phyloP scores from a whole-genome alignment of 2,113 vertebrate species.

The Cranoglanis bouderius region DNA sequence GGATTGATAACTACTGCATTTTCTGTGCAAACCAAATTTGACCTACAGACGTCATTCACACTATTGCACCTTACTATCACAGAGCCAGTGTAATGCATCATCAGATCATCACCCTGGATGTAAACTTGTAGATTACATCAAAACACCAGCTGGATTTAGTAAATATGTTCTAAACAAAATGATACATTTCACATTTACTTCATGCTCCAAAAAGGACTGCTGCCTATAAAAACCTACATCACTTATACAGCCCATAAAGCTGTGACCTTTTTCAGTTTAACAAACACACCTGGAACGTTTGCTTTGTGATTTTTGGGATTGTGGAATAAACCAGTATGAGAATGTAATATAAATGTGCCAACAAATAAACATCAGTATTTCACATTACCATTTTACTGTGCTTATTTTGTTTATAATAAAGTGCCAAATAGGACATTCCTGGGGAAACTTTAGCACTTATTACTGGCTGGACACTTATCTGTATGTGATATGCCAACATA shows the following conservation, averaged over 20 bases:
- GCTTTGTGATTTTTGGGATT: slow-evolving; percentile 70
- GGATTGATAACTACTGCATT: neutral
- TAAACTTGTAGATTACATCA: neutral
- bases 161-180: neutral
- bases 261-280: slow-evolving; percentile 40
- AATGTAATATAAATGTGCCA: slow-evolving; percentile 85
- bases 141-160: slow-evolving; percentile 1
- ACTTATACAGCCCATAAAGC: slow-evolving; percentile 23
- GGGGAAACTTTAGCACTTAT: neutral
- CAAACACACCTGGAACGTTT: slow-evolving; percentile 65
- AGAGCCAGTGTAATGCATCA: neutral
- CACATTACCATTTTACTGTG: slow-evolving; percentile 58
- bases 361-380: slow-evolving; percentile 86
- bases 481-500: too few species aligned
- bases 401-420: neutral
- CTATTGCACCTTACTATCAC: neutral
- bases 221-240: neutral
- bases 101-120: slow-evolving; percentile 40
- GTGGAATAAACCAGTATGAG: slow-evolving; percentile 72
- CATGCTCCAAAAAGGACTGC: neutral
- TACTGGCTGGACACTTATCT: neutral
- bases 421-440: neutral
- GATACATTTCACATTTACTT: neutral
- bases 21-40: neutral
- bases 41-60: neutral